Evolutionary conservation across 2,113 vertebrate species (phyloP).

Genomic region (Lichenostomus cassidix): DNA sequence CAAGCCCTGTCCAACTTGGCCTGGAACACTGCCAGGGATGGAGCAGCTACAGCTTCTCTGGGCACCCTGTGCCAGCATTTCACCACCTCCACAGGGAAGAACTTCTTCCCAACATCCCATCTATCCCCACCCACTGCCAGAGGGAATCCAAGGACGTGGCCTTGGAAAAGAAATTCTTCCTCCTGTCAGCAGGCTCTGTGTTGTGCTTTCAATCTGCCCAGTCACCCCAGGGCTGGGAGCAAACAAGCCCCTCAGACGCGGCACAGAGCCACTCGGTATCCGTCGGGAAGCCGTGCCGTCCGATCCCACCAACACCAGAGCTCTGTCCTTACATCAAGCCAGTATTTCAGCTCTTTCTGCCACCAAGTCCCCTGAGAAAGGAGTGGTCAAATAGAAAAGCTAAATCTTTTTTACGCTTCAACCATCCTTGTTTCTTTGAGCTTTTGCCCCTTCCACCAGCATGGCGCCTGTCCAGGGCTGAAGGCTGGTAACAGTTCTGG

Average conservation of each 20-base stretch:
- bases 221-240: neutral
- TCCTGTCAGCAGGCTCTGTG: accelerated
- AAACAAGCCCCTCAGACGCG: neutral
- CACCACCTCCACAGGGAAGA: accelerated
- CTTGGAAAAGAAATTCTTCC: neutral
- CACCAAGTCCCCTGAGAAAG: no score
- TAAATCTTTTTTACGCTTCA: no score
- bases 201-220: neutral
- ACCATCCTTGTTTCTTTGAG: no score
- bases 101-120: neutral
- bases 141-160: neutral
- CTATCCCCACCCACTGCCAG: neutral
- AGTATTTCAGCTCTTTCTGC: neutral
- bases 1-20: accelerated
- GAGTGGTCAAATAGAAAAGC: no score
- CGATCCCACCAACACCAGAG: accelerated
- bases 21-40: accelerated
- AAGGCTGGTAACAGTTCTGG: no score
- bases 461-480: no score
- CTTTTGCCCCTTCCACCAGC: no score
- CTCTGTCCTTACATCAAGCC: neutral
- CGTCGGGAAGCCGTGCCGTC: neutral
- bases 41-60: neutral
- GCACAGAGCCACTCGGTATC: accelerated
- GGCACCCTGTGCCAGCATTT: neutral